Evolutionary conservation across 2,888 invertebrate genomes (phyloP), one percentile per base, ranked within the genome.

Genomic region (Monochamus alternatus): DNA sequence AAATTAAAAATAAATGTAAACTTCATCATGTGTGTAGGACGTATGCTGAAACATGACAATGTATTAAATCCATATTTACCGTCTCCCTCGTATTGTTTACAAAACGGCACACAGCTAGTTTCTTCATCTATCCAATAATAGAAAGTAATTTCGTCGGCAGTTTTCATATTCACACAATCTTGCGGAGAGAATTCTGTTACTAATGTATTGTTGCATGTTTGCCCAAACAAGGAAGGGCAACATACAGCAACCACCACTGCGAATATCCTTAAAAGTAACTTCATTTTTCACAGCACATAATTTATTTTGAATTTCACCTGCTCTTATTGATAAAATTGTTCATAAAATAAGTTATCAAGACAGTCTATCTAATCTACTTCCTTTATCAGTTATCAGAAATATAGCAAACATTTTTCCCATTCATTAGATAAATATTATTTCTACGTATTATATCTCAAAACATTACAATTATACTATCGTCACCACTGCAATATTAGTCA

Each of bases 161-260:
- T 77, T 58, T 69, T 59, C 55, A 63, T 75, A 9, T 67, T 71
- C 14, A 77, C 78, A 62, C 85, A 85, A 65, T 82, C 79, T 4
- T 78, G 76, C 32, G 76, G 78, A 5, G 81, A 76, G 32, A 84
- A 81, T 71, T 84, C 83, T 7, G 82, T 76, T 59, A 84, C 78
- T 63, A 81, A 60, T 30, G 65, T 65, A 14, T 68, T 38, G 44
- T 77, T 74, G 3, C 77, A 77, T 30, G 68, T 59, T 51, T 62
- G 66, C 52, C 66, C 76, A 66, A 52, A 75, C 32, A 70, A 32
- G 30, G n/a, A 55, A 3, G 55, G 14, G 3, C n/a, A 22, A 7
- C 14, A 14, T 3, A 55, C 55, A 14, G 22, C 55, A 55, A n/a
- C 12, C 10, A 47, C 9, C 47, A 12, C 3, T 47, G 14, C 22